Percentiles rank a stretch among this genome's conserved stretches.
phyloP scores from a whole-genome alignment of 2,888 invertebrate species.

The Rotaria socialis region DNA sequence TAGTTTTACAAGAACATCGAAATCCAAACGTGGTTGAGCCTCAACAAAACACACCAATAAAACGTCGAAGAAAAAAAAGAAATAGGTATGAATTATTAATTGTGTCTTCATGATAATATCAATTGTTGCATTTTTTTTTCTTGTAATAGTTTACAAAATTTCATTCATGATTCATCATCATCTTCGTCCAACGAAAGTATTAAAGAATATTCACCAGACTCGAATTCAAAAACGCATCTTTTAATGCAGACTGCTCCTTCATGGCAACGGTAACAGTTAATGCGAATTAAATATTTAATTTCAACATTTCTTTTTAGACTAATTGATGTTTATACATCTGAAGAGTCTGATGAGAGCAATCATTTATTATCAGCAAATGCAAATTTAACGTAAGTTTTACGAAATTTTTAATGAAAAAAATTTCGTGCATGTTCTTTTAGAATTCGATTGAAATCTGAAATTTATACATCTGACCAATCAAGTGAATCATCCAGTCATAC shows the following conservation, averaged over 20 bases:
- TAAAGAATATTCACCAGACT: background rate
- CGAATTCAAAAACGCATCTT: background rate
- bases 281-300: background rate
- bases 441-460: background rate
- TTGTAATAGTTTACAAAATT: background rate
- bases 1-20: background rate
- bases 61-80: background rate
- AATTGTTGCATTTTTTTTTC: background rate
- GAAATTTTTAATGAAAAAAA: background rate
- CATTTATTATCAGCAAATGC: background rate
- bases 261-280: background rate
- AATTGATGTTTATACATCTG: conserved; percentile 15
- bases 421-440: background rate
- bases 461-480: background rate
- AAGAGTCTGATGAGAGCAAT: background rate
- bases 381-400: background rate
- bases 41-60: background rate
- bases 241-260: background rate
- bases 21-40: background rate
- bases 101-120: no score
- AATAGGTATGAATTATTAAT: background rate
- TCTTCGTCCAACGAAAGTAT: background rate
- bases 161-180: background rate
- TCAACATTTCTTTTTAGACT: background rate
- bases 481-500: background rate